Evolutionary conservation across 2,797 vertebrate species (phyloP).

Genomic region (Anguilla pacifica): DNA sequence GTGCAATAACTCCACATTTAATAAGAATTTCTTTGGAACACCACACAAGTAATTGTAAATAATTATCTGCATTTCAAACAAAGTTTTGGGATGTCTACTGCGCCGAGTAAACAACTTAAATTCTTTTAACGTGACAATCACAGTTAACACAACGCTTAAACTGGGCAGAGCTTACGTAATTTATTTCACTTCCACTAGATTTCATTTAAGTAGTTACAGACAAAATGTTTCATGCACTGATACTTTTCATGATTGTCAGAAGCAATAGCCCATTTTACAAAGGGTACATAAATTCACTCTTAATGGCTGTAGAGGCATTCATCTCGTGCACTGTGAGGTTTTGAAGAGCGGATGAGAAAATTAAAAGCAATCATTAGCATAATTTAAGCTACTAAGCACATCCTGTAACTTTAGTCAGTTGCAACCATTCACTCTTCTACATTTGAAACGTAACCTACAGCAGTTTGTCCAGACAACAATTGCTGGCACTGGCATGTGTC

Average conservation of each 20-base stretch:
- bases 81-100: neutral
- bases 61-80: neutral
- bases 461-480: too few relatives aligned
- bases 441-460: neutral
- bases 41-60: neutral
- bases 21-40: neutral
- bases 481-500: too few relatives aligned
- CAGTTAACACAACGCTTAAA: conserved; percentile 17
- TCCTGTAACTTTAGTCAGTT: neutral
- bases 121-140: neutral
- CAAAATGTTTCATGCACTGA: conserved; percentile 24
- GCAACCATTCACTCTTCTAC: neutral
- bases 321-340: conserved; percentile 29
- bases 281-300: conserved; percentile 30
- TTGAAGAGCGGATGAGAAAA: conserved; percentile 13
- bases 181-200: conserved; percentile 18
- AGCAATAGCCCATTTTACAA: conserved; percentile 37
- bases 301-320: conserved; percentile 29
- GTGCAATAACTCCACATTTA: neutral
- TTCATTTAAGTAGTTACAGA: conserved; percentile 17
- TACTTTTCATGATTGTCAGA: conserved; percentile 43
- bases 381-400: conserved; percentile 7
- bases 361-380: conserved; percentile 46
- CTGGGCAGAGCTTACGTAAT: neutral
- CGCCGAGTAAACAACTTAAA: neutral